These are phyloP conservation scores for Setophaga coronata DNA, from an alignment of 2,113 vertebrate species.

Conservation along the genomic window DNA sequence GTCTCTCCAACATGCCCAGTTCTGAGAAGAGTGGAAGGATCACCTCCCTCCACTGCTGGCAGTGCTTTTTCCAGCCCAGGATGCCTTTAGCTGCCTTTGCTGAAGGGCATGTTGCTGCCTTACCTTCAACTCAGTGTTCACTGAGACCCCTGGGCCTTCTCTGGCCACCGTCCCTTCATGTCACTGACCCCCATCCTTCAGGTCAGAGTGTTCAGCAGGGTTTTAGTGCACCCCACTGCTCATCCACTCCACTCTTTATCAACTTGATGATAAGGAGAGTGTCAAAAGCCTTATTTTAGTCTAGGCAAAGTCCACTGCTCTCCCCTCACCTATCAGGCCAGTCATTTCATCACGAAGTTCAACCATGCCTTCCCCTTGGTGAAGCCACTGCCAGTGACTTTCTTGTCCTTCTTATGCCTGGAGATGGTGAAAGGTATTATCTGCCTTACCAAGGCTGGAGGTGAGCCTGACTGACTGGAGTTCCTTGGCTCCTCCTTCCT, in stretches of 20 bases:
- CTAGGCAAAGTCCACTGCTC: not conserved
- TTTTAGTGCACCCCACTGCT: not conserved
- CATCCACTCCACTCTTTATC: not conserved
- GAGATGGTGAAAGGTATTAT: not conserved
- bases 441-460: not conserved
- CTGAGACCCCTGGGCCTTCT: not conserved
- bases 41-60: not conserved
- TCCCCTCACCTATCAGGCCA: not conserved
- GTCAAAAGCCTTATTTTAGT: not conserved
- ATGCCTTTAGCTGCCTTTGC: not conserved
- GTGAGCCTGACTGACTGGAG: not conserved
- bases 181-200: not conserved
- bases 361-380: not conserved
- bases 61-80: not conserved
- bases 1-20: not conserved
- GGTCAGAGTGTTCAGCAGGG: not conserved
- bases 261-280: not conserved
- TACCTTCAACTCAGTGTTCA: not conserved
- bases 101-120: not conserved
- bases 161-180: not conserved
- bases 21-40: not conserved
- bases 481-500: not conserved
- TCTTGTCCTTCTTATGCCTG: not conserved
- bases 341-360: not conserved
- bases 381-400: not conserved